Conservation (phyloP, 2,888 invertebrate genomes). For the Lasioglossum malachurum region DNA sequence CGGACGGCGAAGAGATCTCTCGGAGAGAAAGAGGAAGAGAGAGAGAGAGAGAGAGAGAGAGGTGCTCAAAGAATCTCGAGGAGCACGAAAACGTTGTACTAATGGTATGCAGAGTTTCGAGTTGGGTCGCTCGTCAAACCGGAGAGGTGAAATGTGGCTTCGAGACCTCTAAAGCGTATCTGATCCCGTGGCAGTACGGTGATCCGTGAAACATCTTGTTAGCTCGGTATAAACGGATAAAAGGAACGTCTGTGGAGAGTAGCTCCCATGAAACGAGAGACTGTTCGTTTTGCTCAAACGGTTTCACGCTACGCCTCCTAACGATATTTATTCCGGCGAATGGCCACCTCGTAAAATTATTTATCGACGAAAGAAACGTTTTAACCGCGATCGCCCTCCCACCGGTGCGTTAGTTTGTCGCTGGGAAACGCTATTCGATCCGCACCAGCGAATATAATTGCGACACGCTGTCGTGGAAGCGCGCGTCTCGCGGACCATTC, state of each 20-base stretch:
- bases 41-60: not conserved
- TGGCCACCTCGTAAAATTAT: constrained; percentile 1
- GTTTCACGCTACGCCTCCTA: not conserved
- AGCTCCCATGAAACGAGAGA: constrained; percentile 26
- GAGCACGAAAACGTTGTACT: constrained; percentile 76
- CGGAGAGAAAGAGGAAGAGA: not conserved
- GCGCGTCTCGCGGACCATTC: not conserved
- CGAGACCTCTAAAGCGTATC: constrained; percentile 80
- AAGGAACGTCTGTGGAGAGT: constrained; percentile 53
- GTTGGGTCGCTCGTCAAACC: constrained; percentile 76
- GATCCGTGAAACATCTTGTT: constrained; percentile 84
- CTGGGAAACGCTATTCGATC: not conserved
- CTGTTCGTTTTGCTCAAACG: not conserved
- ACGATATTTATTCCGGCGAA: not conserved
- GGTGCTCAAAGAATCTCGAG: constrained; percentile 55
- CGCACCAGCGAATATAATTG: not conserved
- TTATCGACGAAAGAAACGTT: not conserved
- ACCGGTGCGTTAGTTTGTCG: not conserved
- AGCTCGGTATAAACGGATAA: constrained; percentile 77
- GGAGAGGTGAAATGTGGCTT: constrained; percentile 76
- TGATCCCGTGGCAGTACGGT: constrained; percentile 79
- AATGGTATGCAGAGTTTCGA: constrained; percentile 82
- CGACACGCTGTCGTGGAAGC: not conserved
- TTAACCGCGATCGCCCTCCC: not conserved
- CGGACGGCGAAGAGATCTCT: not conserved